These are phyloP conservation scores for Arge pagana DNA, from an alignment of 2,888 invertebrate genomes.

Conservation along the genomic window DNA sequence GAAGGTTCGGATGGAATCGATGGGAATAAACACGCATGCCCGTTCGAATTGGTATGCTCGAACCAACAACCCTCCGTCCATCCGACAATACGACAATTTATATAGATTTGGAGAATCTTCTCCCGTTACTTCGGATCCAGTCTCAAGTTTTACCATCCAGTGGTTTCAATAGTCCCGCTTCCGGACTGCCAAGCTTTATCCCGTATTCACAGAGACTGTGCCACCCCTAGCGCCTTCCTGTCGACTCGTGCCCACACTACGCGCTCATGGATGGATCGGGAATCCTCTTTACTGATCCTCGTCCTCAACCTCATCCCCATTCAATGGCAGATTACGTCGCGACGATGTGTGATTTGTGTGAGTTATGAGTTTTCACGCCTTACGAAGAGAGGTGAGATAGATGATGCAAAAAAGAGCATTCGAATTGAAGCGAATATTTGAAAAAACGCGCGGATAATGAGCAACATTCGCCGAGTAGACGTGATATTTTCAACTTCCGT, in stretches of 20 bases:
- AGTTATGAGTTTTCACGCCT: conserved; percentile 14
- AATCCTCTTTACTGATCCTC: conserved; percentile 52
- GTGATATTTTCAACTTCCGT: too few relatives aligned
- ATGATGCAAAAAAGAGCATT: too few relatives aligned
- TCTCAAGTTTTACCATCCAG: conserved; percentile 53
- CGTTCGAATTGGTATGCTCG: conserved; percentile 47
- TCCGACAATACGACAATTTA: conserved; percentile 55
- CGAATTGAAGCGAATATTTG: too few relatives aligned
- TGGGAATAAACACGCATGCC: conserved; percentile 5
- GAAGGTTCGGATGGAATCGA: not conserved
- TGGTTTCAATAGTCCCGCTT: conserved; percentile 44
- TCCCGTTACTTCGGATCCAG: conserved; percentile 47
- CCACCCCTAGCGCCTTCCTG: conserved; percentile 4
- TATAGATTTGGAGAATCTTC: conserved; percentile 53
- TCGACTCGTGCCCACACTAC: too few relatives aligned
- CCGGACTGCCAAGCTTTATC: conserved; percentile 18
- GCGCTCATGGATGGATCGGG: conserved; percentile 49
- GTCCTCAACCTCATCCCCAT: conserved; percentile 24
- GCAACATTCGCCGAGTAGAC: too few relatives aligned
- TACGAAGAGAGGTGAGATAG: conserved; percentile 1
- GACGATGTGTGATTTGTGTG: conserved; percentile 20
- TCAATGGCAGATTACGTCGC: conserved; percentile 20
- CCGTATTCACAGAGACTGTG: conserved; percentile 15
- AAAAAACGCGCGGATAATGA: too few relatives aligned
- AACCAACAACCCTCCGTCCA: conserved; percentile 35